Base-by-base conservation (phyloP, 2,113 vertebrate genomes). In the Nansenia antarctica region DNA sequence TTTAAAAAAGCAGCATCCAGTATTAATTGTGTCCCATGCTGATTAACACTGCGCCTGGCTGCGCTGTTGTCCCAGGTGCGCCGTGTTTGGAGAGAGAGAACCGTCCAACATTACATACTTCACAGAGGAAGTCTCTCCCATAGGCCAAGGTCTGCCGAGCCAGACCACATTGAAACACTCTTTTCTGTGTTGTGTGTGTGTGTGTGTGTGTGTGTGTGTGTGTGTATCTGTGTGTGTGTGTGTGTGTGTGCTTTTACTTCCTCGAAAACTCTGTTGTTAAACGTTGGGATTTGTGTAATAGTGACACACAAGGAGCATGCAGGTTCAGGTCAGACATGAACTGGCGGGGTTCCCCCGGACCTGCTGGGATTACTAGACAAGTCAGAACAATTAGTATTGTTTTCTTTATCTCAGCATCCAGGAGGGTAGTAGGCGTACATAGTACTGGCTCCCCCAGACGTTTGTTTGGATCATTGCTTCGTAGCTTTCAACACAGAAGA, bases 11-110 rank as follows among this genome's bases (percentile, higher is more conserved):
- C 78, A 82, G 84, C 82, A 76, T 74, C 53, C 70, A 71, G 37
- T 85, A 87, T 87, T 91, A 88, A 91, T 89, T 86, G 86, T 87
- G 85, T 86, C 88, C 83, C 85, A 49, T 27, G 78, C 86, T 93
- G 89, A 93, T 93, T 92, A 92, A 89, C 87, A 83, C 81, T 57
- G 77, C 72, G 80, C 55, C 78, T 88, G 88, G 82, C 9, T 89
- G 77, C 74, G 81, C 82, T 92, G 92, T 92, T 93, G 91, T 92
- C 90, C 89, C 92, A 92, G 92, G 91, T 92, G 88, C 87, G 74
- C 79, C 52, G 80, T 92, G 88, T 90, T 91, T 93, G 82, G 80
- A 91, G 77, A 92, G 83, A 77, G 81, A 68, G 85, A 61, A 29
- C 80, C 80, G 81, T 91, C 89, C 90, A 91, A 85, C 88, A 85